Evolutionary conservation across 1,140 invertebrate species (phyloP), one percentile per base, ranked within the genome.

Genomic region (Drosophila sucinea): DNA sequence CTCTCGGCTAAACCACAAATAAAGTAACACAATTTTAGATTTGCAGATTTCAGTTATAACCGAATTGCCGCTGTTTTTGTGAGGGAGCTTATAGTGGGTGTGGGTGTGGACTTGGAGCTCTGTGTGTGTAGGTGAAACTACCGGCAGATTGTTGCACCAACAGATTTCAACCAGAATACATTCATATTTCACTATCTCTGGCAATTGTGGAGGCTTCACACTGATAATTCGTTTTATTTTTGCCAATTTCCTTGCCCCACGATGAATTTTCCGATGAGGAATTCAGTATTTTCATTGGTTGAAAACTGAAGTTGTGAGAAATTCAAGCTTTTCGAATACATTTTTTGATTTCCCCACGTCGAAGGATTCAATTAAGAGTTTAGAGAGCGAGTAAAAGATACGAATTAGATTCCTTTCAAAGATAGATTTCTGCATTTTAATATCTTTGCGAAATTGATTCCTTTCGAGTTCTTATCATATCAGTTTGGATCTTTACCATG

Each of bases 1-100:
- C 5, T 25, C 4, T 27, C 4, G 7, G 7, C 25, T 7, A 51
- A 51, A 51, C 44, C 44, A 51, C 44, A 51, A 51, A 51, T 51
- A 51, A 51, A 51, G 44, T 51, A 51, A 51, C 23, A 51, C 44
- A 51, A 51, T 51, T 51, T 51, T 51, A 27, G 44, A 51, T 51
- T 51, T 51, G 44, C 44, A 51, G 23, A 51, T 51, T 51, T 51
- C 44, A 51, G 44, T 51, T 51, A 27, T 51, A 51, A 51, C 44
- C 23, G 7, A 51, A 51, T 51, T 51, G 44, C 3, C 7, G 23
- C 44, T 51, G 44, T 27, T 27, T 51, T 25, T 17, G 23, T 8
- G 11, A 8, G 23, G 3, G 4, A 44, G 44, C 44, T 7, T 47
- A 2, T 23, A 4, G 44, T 47, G 44, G 1, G 44, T 27, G 44